These are phyloP conservation scores for Cephus runcator DNA, from an alignment of 2,888 invertebrate genomes.

Conservation along the genomic window DNA sequence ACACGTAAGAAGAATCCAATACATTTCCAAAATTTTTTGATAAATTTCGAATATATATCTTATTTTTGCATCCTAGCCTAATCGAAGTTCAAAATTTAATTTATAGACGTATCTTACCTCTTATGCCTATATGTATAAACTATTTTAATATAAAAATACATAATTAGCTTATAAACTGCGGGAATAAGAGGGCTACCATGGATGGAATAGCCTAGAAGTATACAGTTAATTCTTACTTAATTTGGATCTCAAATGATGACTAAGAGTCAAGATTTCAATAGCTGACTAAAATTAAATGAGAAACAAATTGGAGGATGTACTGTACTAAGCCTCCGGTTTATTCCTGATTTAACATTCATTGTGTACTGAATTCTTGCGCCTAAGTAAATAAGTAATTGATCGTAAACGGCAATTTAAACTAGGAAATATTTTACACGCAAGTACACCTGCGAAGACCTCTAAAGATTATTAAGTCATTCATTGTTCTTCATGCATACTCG, in stretches of 20 bases:
- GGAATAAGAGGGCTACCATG: constrained; percentile 59
- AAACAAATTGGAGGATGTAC: constrained; percentile 6
- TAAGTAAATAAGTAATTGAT: constrained; percentile 47
- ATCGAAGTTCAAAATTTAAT: constrained; percentile 45
- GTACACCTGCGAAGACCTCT: constrained; percentile 40
- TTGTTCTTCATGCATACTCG: constrained; percentile 33
- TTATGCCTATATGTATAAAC: constrained; percentile 56
- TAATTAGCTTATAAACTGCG: constrained; percentile 65
- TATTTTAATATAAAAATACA: constrained; percentile 67
- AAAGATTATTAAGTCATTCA: constrained; percentile 40
- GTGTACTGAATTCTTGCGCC: constrained; percentile 11
- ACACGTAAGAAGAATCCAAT: constrained; percentile 59
- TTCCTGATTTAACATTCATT: constrained; percentile 17
- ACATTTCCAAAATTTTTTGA: constrained; percentile 59
- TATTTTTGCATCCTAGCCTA: constrained; percentile 56
- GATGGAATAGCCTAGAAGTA: constrained; percentile 61
- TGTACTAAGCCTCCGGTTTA: constrained; percentile 18
- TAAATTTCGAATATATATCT: constrained; percentile 56
- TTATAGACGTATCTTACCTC: constrained; percentile 40
- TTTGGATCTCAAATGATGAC: constrained; percentile 43
- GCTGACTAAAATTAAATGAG: not conserved
- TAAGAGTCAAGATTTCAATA: constrained; percentile 6
- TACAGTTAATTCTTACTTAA: constrained; percentile 59
- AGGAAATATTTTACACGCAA: constrained; percentile 58
- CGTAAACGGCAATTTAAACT: constrained; percentile 52